Evolutionary conservation across 2,113 vertebrate species (phyloP).

Genomic region (Psephotus haematonotus): DNA sequence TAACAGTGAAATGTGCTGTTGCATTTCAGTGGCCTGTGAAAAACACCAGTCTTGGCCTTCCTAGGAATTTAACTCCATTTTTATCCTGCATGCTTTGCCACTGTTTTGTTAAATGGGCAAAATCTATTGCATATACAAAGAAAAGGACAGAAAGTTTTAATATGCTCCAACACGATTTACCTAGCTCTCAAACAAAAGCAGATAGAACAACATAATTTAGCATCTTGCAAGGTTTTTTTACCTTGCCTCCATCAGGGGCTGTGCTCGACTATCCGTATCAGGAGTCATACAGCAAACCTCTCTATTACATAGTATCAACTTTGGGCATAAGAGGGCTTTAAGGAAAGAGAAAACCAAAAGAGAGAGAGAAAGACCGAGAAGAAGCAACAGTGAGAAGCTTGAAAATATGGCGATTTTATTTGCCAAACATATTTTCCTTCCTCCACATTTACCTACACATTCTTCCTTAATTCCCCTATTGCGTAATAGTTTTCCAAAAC

Average conservation of each 20-base stretch:
- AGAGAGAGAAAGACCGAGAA: neutral
- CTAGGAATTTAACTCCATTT: neutral
- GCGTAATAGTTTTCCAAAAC: neutral
- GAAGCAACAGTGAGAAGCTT: neutral
- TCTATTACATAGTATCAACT: neutral
- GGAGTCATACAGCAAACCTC: neutral
- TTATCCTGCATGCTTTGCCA: neutral
- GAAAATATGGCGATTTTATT: neutral
- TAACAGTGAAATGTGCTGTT: neutral
- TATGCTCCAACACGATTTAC: neutral
- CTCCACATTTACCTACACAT: neutral
- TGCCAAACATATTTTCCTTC: neutral
- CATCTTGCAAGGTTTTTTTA: neutral
- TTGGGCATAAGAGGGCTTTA: neutral
- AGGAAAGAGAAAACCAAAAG: neutral
- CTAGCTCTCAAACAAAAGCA: neutral
- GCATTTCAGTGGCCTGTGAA: neutral
- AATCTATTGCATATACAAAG: neutral
- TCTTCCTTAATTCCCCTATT: neutral
- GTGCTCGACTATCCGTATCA: neutral
- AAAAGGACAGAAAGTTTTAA: neutral
- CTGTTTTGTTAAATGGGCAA: neutral
- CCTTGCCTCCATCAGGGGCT: neutral
- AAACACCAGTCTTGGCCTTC: neutral
- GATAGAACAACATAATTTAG: neutral